Base-by-base conservation (phyloP, 2,888 invertebrate genomes). In the Limnephilus auricula region DNA sequence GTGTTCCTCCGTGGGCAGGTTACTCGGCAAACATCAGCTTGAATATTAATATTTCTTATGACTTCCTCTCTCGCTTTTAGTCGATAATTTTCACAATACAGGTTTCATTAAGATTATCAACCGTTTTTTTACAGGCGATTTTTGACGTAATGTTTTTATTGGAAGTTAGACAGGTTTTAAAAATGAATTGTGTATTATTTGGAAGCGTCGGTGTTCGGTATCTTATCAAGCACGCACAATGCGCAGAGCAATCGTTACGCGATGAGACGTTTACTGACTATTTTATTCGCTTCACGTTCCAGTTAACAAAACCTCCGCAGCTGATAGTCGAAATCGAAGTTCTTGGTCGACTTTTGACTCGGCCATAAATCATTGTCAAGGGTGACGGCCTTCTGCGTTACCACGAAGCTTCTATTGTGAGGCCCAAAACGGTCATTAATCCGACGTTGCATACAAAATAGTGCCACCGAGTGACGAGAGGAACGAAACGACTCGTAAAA, bases 321-420 rank as follows among this genome's bases (percentile, higher is more conserved):
- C 80, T n/a, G 89, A 82, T 50, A 34, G 90, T 65, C 65, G 90
- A 84, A 90, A 79, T 79, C 45, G 85, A 78, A 90, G 85, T 78
- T 84, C 84, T 89, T 15, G 91, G 89, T 80, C 91, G 91, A 86
- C 91, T 82, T 89, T 85, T 84, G 79, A 84, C 86, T 37, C 80
- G 30, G 34, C 30, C 40, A 37, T 89, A 87, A 85, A 89, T 91
- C 89, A 91, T 87, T 91, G 91, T 89, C 91, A 89, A 89, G 86
- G 91, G 91, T 87, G 89, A 87, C 86, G 82, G 91, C 88, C 78
- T 31, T 18, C 78, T 79, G 89, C 30, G 78, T 90, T 90, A 65
- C 89, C 89, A 37, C 90, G 50, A 78, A 32, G 34, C 83, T 83
- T 65, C 34, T 90, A 65, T 32, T 45, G 50, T 50, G n/a, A 45